Evolutionary conservation across 2,113 vertebrate species (phyloP), one percentile per base, ranked within the genome.

Genomic region (Amphilophus citrinellus): DNA sequence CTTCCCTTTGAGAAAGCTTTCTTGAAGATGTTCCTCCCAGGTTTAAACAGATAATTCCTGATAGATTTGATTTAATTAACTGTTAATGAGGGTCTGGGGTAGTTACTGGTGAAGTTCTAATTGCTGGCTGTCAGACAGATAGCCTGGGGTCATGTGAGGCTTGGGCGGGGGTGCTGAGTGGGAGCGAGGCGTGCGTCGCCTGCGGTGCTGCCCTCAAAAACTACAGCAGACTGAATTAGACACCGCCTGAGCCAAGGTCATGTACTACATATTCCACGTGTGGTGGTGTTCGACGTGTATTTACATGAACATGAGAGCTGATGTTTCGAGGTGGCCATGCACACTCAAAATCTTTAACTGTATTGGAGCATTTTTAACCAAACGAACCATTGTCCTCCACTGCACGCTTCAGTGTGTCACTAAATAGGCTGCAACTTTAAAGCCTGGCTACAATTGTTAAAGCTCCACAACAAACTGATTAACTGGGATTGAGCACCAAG

Each of bases 11-110:
- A 73, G 73, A 61, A 77, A 80, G 44, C 62, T 30, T 50, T 73
- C 73, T 75, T 68, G 56, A 59, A 84, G 57, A 47, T 87, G 66
- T 89, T 86, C 76, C 87, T 89, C 61, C 24, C 76, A 86, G 78
- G 82, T 80, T 92, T 84, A 76, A 79, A 84, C 35, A 10, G 59
- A 73, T 79, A 92, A 95, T 94, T 95, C 95, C 95, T 94, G 80
- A 93, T 91, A 94, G 95, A 82, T 75, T 89, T 89, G 88, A 94
- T 94, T 95, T 91, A 95, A 96, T 96, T 95, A 95, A 94, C 91
- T 92, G 89, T 83, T 96, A 95, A 96, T 95, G 93, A 95, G 89
- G 91, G 89, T 94, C 87, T 93, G 71, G 93, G 93, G 95, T 95
- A 95, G 89, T 95, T 95, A 95, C 93, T 95, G 95, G 88, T 95